phyloP scores from a whole-genome alignment of 2,797 vertebrate genomes.

The Percopsis omiscomaycus region DNA sequence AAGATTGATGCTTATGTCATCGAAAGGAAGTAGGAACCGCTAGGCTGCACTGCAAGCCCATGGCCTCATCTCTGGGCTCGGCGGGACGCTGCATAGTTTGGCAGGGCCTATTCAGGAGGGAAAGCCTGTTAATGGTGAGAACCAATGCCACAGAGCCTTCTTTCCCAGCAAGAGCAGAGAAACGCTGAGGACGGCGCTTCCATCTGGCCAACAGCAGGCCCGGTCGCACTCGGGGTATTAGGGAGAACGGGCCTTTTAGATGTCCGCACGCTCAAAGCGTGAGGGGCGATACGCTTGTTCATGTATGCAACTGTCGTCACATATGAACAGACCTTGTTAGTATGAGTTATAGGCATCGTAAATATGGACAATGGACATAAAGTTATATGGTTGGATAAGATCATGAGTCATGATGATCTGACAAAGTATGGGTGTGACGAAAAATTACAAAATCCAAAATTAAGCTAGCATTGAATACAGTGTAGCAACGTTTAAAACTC shows the following conservation, averaged over 20 bases:
- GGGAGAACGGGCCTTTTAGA: slow-evolving; percentile 25
- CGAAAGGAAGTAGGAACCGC: slow-evolving; percentile 88
- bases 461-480: no score
- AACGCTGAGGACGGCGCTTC: slow-evolving; percentile 63
- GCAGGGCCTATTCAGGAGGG: slow-evolving; percentile 85
- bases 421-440: no score
- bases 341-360: neutral
- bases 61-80: slow-evolving; percentile 85
- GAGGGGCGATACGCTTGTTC: neutral
- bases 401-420: no score
- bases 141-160: slow-evolving; percentile 80
- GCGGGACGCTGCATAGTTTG: slow-evolving; percentile 89
- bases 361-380: no score
- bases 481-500: no score
- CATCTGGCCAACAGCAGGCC: slow-evolving; percentile 43
- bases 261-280: slow-evolving; percentile 23
- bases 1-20: slow-evolving; percentile 95
- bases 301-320: neutral
- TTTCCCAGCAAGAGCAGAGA: slow-evolving; percentile 75
- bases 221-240: slow-evolving; percentile 15
- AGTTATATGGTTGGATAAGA: no score
- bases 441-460: no score
- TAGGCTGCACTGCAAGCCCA: slow-evolving; percentile 87
- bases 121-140: slow-evolving; percentile 85
- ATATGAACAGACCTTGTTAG: neutral